A percentile compares a stretch with the other conserved stretches of the same genome.
phyloP scores from a whole-genome alignment of 1,140 invertebrate species.

The Diachasmimorpha longicaudata region DNA sequence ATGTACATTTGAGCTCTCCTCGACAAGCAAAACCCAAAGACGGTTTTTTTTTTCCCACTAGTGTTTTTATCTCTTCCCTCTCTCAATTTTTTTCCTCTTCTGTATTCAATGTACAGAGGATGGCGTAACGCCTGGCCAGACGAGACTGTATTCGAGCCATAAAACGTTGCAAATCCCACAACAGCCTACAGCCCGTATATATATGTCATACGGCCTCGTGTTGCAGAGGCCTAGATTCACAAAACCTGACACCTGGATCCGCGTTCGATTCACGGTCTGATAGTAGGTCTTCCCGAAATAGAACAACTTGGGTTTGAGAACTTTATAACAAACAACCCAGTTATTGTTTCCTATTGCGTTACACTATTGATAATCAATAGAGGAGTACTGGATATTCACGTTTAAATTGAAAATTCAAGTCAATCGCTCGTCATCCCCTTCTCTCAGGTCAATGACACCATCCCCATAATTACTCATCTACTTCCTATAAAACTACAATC shows the following conservation, averaged over 20 bases:
- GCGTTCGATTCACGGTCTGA: conserved; percentile 15
- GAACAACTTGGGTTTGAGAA: neutral
- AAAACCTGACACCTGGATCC: conserved; percentile 1
- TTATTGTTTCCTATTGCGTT: neutral
- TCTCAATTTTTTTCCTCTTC: neutral
- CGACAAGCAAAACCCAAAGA: neutral
- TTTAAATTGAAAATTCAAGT: too few species aligned
- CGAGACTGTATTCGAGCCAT: neutral
- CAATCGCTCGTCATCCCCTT: too few species aligned
- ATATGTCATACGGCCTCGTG: neutral
- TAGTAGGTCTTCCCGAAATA: neutral
- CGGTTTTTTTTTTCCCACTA: neutral
- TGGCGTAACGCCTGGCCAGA: conserved; percentile 9
- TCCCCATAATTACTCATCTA: too few species aligned
- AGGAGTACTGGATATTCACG: too few species aligned
- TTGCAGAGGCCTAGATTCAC: conserved; percentile 15
- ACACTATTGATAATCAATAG: neutral
- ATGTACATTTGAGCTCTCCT: neutral
- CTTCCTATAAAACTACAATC: too few species aligned
- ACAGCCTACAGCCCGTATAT: conserved; percentile 3
- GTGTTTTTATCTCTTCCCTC: conserved; percentile 13
- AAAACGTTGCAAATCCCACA: conserved; percentile 19
- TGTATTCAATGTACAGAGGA: conserved; percentile 10
- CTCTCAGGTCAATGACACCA: too few species aligned
- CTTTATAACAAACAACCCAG: neutral